Evolutionary conservation across 2,797 vertebrate species (phyloP), one percentile per base, ranked within the genome.

Genomic region (Protosalanx chinensis): DNA sequence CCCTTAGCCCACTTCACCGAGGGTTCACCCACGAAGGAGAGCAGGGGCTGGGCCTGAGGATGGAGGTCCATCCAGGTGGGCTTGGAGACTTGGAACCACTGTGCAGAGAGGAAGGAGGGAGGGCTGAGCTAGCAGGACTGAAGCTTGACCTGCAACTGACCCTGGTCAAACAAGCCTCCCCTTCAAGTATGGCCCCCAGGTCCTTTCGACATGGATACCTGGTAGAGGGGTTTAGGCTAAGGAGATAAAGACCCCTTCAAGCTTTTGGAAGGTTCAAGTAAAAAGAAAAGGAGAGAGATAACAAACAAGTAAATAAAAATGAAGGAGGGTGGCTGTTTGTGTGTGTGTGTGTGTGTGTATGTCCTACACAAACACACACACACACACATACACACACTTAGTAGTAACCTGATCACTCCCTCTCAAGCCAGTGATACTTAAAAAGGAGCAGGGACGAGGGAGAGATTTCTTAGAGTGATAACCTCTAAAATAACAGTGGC

Each of bases 201-300:
- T 41, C 91, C 88, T 92, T 95, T 93, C 94, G 94, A 97, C 93
- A 95, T 73, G 87, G 95, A 98, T 96, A 97, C 95, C 95, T 95
- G 93, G 92, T 93, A 85, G 84, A 90, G 88, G 89, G 88, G 90
- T 89, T 88, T 82, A 41, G 69, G 76, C 75, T 59, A 74, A 86
- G 91, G 89, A 91, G 94, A 90, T 94, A 94, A 93, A 91, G 87
- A 86, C 86, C 83, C 85, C 74, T 63, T 84, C 62, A 64, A 77
- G 76, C 75, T 64, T 84, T 85, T 81, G 79, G 85, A 65, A 79
- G 83, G 83, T 82, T 86, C 91, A 86, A 88, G 80, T 73, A 73
- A 61, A 73, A 72, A 73, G 73, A 80, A 76, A 74, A 61, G 62
- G 57, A 70, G 57, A 35, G 35, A 88, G 89, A 91, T 89, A 91